A percentile compares a stretch with the other conserved stretches of the same genome.
Conservation (phyloP, 2,797 vertebrate genomes). For the Uromys caudimaculatus region DNA sequence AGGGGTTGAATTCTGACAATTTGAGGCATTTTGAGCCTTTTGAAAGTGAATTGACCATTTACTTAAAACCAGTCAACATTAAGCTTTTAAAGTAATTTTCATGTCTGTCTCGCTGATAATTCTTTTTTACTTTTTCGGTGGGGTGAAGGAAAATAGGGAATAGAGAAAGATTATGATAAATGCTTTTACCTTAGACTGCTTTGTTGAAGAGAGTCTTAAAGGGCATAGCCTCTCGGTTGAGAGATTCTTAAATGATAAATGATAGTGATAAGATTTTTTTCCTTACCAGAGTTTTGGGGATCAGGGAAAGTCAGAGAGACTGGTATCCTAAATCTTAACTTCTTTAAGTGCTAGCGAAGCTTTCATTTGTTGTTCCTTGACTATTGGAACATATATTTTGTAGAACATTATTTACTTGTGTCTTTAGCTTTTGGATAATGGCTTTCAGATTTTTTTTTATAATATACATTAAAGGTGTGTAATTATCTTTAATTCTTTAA, state of each 20-base stretch:
- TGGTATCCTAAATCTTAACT: constrained; percentile 31
- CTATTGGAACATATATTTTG: neutral
- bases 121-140: neutral
- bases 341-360: constrained; percentile 48
- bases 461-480: neutral
- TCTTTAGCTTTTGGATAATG: constrained; percentile 3
- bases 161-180: constrained; percentile 40
- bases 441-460: constrained; percentile 26
- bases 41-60: constrained; percentile 64
- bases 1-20: constrained; percentile 42
- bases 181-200: constrained; percentile 28
- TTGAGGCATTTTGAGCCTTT: constrained; percentile 56
- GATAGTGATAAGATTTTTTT: constrained; percentile 47
- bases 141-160: neutral
- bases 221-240: constrained; percentile 51
- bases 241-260: constrained; percentile 58
- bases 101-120: constrained; percentile 52
- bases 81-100: constrained; percentile 76
- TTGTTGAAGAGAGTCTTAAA: constrained; percentile 57
- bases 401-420: constrained; percentile 15
- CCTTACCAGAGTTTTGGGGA: constrained; percentile 45
- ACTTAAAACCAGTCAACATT: constrained; percentile 57
- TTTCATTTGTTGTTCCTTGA: constrained; percentile 49
- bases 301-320: constrained; percentile 42
- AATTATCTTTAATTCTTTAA: constrained; percentile 35